Conservation (phyloP, 2,113 vertebrate genomes). For the Microcebus jonahi region DNA sequence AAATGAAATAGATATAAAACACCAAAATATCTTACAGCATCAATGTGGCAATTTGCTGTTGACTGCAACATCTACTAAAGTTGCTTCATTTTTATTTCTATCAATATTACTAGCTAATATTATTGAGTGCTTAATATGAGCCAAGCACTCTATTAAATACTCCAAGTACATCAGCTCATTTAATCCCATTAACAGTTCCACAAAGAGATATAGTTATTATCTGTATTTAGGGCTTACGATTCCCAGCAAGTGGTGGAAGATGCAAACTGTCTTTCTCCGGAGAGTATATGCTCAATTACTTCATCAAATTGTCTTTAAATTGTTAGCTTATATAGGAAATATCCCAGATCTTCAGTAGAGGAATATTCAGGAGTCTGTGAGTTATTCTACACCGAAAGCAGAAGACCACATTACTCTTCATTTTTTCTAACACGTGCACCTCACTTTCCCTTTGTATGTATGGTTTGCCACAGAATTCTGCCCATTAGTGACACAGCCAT, state of each 20-base stretch:
- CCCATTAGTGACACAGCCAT: background rate
- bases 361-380: background rate
- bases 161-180: background rate
- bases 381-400: background rate
- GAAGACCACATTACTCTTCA: fast-evolving
- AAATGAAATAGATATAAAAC: background rate
- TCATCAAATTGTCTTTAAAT: background rate
- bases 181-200: background rate
- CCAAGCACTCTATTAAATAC: background rate
- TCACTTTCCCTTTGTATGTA: background rate
- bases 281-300: background rate
- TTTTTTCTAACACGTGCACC: background rate
- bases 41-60: background rate
- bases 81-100: background rate
- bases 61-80: background rate
- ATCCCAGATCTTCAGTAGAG: background rate
- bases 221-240: background rate
- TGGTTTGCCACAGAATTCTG: background rate
- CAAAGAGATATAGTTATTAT: background rate
- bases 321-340: background rate
- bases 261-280: background rate
- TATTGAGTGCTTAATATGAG: background rate
- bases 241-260: background rate
- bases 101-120: background rate
- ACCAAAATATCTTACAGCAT: background rate